These are phyloP conservation scores for Anableps anableps DNA, from an alignment of 2,797 vertebrate species.

Conservation along the genomic window DNA sequence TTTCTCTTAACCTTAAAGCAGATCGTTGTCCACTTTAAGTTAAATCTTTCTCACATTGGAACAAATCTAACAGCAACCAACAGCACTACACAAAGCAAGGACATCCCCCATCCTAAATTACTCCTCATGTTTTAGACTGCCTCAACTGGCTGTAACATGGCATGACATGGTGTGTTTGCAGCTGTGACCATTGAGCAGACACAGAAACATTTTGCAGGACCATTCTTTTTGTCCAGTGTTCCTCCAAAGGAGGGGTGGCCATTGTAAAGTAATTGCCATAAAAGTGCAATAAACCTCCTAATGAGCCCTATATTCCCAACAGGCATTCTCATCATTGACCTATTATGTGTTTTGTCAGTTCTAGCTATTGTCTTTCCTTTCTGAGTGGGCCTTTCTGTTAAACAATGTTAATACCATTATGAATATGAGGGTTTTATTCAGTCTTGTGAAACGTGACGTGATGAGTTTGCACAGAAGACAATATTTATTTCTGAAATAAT, in stretches of 20 bases:
- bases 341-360: constrained; percentile 23
- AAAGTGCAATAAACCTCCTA: constrained; percentile 36
- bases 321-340: constrained; percentile 40
- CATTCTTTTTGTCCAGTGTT: not conserved
- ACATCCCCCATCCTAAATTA: not conserved
- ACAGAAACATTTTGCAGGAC: not conserved
- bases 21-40: not conserved
- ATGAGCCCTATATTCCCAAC: constrained; percentile 36
- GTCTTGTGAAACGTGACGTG: not conserved
- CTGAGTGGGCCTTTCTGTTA: not conserved
- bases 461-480: not conserved
- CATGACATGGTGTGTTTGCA: not conserved
- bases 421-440: not conserved
- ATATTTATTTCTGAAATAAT: not conserved
- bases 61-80: not conserved
- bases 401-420: constrained; percentile 1
- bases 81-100: not conserved
- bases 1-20: not conserved
- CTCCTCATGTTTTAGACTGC: not conserved
- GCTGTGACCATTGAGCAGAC: not conserved
- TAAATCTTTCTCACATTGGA: too few species aligned
- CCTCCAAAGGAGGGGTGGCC: constrained; percentile 16
- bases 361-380: not conserved
- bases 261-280: constrained; percentile 36
- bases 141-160: not conserved